Base-by-base conservation (phyloP, 2,888 invertebrate species). In the Agonopterix subpropinquella region DNA sequence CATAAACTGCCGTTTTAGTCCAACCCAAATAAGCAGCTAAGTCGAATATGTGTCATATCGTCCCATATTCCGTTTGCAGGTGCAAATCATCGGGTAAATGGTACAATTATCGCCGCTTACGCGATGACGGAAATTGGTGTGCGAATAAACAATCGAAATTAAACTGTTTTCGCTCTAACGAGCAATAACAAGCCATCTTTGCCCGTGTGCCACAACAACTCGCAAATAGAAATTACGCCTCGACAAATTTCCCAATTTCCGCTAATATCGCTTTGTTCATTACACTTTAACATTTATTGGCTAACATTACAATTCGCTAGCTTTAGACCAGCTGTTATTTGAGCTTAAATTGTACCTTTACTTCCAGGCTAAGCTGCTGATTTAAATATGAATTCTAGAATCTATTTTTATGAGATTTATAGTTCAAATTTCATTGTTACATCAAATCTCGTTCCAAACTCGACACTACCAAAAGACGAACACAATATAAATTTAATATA, bases 111-210 rank as follows among this genome's bases (percentile, higher is more conserved):
- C 42, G 45, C 7, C 50, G 47, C 50, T 45, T 44, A 41, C 45
- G 45, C 42, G 47, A n/a, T 42, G 47, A 47, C 15, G 47, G 11
- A 42, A 36, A 47, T 62, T 67, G 73, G 71, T 77, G 79, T 74
- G 74, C 65, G 65, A 73, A 75, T 72, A 78, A 80, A 83, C 78
- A 77, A 75, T 77, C 72, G 65, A 77, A 81, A 80, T 80, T 78
- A 76, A 80, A 79, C 78, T 72, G 79, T 76, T 73, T 75, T 70
- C 73, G 64, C 66, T 74, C 69, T 77, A 81, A 77, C 71, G 77
- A 74, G 69, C 75, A 66, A 62, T 67, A 69, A 73, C 73, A 67
- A 70, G 59, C 62, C 62, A 65, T 65, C 64, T 67, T 67, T 61
- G 60, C 53, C 28, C 53, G 49, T 57, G 57, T 59, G 60, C 62